A percentile compares a stretch with the other conserved stretches of the same genome.
Evolutionary conservation across 2,888 invertebrate genomes (phyloP).

Genomic region (Belgica antarctica): DNA sequence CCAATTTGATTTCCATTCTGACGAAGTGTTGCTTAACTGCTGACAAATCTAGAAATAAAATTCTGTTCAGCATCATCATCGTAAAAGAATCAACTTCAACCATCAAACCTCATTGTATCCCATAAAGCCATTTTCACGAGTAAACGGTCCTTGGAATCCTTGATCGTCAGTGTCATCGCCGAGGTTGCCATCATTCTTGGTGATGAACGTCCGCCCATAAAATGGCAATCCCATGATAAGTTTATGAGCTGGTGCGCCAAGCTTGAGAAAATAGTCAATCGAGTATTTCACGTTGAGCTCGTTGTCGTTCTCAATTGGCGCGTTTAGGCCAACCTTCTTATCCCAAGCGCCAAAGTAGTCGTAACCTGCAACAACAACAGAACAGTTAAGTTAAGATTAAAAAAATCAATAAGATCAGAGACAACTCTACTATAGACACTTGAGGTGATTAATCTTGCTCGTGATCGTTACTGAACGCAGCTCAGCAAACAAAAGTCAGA

Average conservation of each 20-base stretch:
- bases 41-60: slow-evolving; percentile 61
- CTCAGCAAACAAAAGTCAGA: too few species aligned
- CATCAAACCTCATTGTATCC: slow-evolving; percentile 78
- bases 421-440: too few species aligned
- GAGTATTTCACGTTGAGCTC: slow-evolving; percentile 72
- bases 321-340: slow-evolving; percentile 70
- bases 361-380: too few species aligned
- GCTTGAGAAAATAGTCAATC: slow-evolving; percentile 68
- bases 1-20: slow-evolving; percentile 69
- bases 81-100: slow-evolving; percentile 11
- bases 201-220: slow-evolving; percentile 75
- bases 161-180: slow-evolving; percentile 57
- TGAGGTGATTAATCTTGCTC: too few species aligned
- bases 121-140: slow-evolving; percentile 76
- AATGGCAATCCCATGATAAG: slow-evolving; percentile 78
- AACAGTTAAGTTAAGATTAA: slow-evolving; percentile 57
- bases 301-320: slow-evolving; percentile 63
- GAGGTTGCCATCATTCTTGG: slow-evolving; percentile 51
- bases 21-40: slow-evolving; percentile 60
- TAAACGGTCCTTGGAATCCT: slow-evolving; percentile 76
- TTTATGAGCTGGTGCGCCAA: slow-evolving; percentile 74
- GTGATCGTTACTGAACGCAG: too few species aligned
- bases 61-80: neutral
- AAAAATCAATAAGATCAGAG: too few species aligned
- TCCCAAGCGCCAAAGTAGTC: slow-evolving; percentile 89